Conservation (phyloP, 2,888 invertebrate species). For the Aromia moschata region DNA sequence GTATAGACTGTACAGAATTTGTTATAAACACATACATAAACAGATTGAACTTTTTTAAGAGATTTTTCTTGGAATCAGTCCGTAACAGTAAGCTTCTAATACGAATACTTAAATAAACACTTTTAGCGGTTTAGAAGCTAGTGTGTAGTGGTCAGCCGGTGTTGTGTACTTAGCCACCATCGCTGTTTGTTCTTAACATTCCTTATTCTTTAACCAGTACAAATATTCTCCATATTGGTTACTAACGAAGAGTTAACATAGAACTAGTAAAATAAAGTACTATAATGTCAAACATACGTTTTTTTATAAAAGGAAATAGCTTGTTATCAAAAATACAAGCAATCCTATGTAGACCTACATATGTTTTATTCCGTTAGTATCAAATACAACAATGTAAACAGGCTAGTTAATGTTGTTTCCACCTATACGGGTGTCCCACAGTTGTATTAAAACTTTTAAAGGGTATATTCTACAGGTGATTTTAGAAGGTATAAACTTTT, state of each 20-base stretch:
- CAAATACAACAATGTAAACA: too few relatives aligned
- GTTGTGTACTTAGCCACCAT: conserved; percentile 54
- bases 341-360: too few relatives aligned
- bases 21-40: too few relatives aligned
- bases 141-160: conserved; percentile 55
- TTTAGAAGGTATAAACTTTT: too few relatives aligned
- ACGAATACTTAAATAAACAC: conserved; percentile 60
- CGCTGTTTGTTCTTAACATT: conserved; percentile 54
- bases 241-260: conserved; percentile 26
- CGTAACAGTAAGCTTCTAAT: conserved; percentile 56
- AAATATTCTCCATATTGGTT: conserved; percentile 28
- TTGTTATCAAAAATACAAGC: too few relatives aligned
- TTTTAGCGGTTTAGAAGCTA: conserved; percentile 60
- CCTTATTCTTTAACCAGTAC: conserved; percentile 40
- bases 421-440: too few relatives aligned
- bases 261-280: conserved; percentile 17
- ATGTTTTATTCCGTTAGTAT: too few relatives aligned
- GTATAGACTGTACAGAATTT: too few relatives aligned
- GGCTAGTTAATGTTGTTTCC: too few relatives aligned
- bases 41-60: conserved; percentile 38
- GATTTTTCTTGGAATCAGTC: conserved; percentile 52
- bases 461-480: too few relatives aligned
- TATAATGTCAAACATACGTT: neutral
- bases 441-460: too few relatives aligned
- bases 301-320: too few relatives aligned